Conservation (phyloP, 2,888 invertebrate genomes). For the Invenusta paracnida region DNA sequence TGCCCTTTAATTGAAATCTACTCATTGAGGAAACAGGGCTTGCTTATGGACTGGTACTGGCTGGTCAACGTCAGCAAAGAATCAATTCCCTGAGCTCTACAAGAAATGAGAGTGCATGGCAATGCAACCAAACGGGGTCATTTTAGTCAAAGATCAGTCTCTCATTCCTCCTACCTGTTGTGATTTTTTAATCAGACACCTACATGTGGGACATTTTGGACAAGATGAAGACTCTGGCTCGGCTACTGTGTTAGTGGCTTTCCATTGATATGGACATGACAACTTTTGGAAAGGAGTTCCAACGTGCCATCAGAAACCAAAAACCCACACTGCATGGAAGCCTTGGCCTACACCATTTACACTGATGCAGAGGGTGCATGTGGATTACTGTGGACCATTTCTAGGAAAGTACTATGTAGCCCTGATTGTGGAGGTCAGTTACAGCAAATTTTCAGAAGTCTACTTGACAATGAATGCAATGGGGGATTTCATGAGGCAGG, state of each 20-base stretch:
- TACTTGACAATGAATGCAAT: conserved; percentile 19
- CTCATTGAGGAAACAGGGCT: neutral
- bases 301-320: neutral
- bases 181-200: neutral
- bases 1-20: neutral
- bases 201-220: neutral
- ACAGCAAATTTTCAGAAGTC: conserved; percentile 8
- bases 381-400: conserved; percentile 4
- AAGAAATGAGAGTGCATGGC: neutral
- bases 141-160: neutral
- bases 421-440: neutral
- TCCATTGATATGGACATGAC: neutral
- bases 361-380: neutral
- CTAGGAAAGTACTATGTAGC: neutral
- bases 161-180: neutral
- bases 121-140: neutral
- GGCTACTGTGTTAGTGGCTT: conserved; percentile 4
- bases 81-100: neutral
- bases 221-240: neutral
- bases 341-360: neutral
- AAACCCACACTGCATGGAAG: conserved; percentile 3
- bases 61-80: neutral
- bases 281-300: neutral
- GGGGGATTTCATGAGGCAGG: conserved; percentile 9
- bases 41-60: neutral